These are phyloP conservation scores for Drosophila littoralis DNA, from an alignment of 1,140 invertebrate species.

Conservation along the genomic window DNA sequence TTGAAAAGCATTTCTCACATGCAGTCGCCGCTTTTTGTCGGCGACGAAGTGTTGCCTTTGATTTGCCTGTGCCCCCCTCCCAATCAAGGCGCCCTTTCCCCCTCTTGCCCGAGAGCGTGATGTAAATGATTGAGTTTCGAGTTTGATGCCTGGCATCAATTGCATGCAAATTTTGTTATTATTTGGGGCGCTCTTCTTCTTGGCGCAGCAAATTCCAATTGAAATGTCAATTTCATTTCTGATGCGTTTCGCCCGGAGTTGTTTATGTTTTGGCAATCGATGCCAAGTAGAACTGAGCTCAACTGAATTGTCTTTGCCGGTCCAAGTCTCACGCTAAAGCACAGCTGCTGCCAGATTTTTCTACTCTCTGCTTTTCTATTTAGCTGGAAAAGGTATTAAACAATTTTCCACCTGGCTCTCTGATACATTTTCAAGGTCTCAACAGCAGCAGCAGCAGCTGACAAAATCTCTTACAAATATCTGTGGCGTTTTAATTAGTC, in stretches of 20 bases:
- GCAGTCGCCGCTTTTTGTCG: slow-evolving; percentile 46
- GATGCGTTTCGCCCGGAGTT: background rate
- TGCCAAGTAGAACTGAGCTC: background rate
- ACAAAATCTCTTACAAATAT: slow-evolving; percentile 44
- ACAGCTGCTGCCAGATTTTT: background rate
- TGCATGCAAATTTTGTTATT: slow-evolving; percentile 77
- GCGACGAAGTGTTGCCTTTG: slow-evolving; percentile 28
- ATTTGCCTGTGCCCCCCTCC: slow-evolving; percentile 4
- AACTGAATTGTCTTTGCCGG: background rate
- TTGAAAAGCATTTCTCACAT: slow-evolving; percentile 74
- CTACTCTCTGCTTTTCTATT: background rate
- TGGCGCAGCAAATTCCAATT: slow-evolving; percentile 55
- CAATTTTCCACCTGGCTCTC: background rate
- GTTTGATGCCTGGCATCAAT: slow-evolving; percentile 65
- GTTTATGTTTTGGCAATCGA: background rate
- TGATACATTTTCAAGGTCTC: slow-evolving; percentile 4
- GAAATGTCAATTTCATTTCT: slow-evolving; percentile 65
- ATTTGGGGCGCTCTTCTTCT: slow-evolving; percentile 36
- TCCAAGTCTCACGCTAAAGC: background rate
- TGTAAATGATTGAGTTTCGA: slow-evolving; percentile 71
- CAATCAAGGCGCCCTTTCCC: background rate
- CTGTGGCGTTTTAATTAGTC: slow-evolving; percentile 50
- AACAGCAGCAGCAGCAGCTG: slow-evolving; percentile 26
- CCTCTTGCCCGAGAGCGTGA: slow-evolving; percentile 17
- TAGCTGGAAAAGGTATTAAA: slow-evolving; percentile 8